phyloP scores from a whole-genome alignment of 2,113 vertebrate genomes.

The Trinectes maculatus region DNA sequence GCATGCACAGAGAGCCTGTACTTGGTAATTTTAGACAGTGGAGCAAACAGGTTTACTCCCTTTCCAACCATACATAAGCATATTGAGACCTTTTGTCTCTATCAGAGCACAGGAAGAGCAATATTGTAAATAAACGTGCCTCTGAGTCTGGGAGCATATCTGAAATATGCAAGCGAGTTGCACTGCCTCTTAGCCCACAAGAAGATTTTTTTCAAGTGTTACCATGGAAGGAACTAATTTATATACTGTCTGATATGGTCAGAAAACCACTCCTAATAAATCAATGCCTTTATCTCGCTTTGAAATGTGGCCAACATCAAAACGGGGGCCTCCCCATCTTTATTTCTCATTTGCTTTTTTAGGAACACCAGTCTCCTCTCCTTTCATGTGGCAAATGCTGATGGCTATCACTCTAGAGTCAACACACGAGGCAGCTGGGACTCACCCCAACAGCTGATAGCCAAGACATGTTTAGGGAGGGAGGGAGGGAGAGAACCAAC shows the following conservation, averaged over 20 bases:
- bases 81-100: slow-evolving; percentile 57
- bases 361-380: slow-evolving; percentile 63
- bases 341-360: slow-evolving; percentile 66
- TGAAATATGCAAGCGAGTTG: slow-evolving; percentile 51
- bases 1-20: slow-evolving; percentile 53
- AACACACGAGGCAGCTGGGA: slow-evolving; percentile 79
- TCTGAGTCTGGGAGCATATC: slow-evolving; percentile 25
- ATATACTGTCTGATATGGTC: slow-evolving; percentile 52
- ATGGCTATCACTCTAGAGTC: slow-evolving; percentile 79
- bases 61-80: slow-evolving; percentile 58
- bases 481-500: slow-evolving; percentile 35
- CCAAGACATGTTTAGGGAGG: slow-evolving; percentile 53
- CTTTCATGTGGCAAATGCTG: slow-evolving; percentile 80
- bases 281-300: slow-evolving; percentile 58
- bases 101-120: slow-evolving; percentile 70
- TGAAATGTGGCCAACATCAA: slow-evolving; percentile 57
- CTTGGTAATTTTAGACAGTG: slow-evolving; percentile 72
- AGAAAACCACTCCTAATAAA: slow-evolving; percentile 56
- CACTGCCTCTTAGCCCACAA: slow-evolving; percentile 51
- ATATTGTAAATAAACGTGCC: slow-evolving; percentile 60
- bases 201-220: slow-evolving; percentile 54
- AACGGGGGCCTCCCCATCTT: slow-evolving; percentile 47
- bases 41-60: slow-evolving; percentile 68
- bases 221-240: slow-evolving; percentile 63
- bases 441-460: slow-evolving; percentile 80